Conservation (phyloP, 2,888 invertebrate genomes). For the Argyresthia goedartella region DNA sequence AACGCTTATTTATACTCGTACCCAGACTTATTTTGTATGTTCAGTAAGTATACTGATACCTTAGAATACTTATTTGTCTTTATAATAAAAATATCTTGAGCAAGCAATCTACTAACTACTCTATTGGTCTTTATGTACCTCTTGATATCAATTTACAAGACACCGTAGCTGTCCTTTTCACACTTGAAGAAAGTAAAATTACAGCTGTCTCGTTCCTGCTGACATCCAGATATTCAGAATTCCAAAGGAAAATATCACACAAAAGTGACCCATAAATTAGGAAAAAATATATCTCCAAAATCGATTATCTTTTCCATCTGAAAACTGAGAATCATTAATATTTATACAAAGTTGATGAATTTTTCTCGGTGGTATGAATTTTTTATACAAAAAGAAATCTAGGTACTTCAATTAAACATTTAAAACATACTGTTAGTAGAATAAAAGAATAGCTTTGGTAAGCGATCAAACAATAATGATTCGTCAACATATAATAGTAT, state of each 20-base stretch:
- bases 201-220: conserved; percentile 1
- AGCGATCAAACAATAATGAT: conserved; percentile 20
- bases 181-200: conserved; percentile 16
- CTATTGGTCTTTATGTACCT: no score
- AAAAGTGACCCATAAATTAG: no score
- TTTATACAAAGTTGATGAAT: neutral
- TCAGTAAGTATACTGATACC: conserved; percentile 7
- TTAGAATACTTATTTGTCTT: conserved; percentile 18
- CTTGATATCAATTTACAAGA: no score
- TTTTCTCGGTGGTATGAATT: conserved; percentile 10
- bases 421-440: neutral
- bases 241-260: no score
- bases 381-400: neutral
- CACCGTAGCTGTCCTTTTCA: conserved; percentile 23
- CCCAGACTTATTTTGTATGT: neutral
- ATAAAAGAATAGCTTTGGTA: conserved; percentile 40
- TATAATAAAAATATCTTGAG: conserved; percentile 31
- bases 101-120: conserved; percentile 16
- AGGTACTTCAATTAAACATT: neutral
- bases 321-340: neutral
- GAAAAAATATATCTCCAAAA: no score
- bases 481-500: no score
- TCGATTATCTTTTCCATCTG: no score
- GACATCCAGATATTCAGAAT: conserved; percentile 7
- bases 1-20: conserved; percentile 11